A percentile compares a stretch with the other conserved stretches of the same genome.
These are phyloP conservation scores for Orchesella cincta DNA, from an alignment of 1,140 invertebrate species.

Conservation along the genomic window DNA sequence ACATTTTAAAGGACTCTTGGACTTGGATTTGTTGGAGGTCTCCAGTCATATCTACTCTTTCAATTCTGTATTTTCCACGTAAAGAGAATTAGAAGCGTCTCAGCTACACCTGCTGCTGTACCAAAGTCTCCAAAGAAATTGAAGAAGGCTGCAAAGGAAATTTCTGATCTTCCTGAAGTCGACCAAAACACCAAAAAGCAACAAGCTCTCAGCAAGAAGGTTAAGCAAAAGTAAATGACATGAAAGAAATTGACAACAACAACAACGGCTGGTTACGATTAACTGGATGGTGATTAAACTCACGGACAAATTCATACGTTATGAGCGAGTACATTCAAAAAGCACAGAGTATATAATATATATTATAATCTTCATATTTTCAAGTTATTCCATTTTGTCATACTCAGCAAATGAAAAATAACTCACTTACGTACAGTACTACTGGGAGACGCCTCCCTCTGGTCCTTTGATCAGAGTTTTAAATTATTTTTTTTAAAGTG, in stretches of 20 bases:
- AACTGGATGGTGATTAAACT: too few species aligned
- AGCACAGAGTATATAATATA: neutral
- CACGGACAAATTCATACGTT: neutral
- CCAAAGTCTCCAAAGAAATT: slow-evolving; percentile 46
- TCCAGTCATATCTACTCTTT: slow-evolving; percentile 50
- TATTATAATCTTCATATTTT: neutral
- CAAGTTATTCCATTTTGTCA: neutral
- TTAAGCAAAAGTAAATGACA: slow-evolving; percentile 37
- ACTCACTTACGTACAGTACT: neutral
- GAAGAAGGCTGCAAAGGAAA: slow-evolving; percentile 62
- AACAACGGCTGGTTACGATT: too few species aligned
- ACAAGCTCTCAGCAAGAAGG: slow-evolving; percentile 44
- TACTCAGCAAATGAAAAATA: neutral
- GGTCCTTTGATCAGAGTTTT: too few species aligned
- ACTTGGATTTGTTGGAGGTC: slow-evolving; percentile 46
- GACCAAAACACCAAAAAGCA: slow-evolving; percentile 68
- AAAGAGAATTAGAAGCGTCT: slow-evolving; percentile 37
- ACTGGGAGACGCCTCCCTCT: too few species aligned
- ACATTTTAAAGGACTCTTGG: slow-evolving; percentile 36
- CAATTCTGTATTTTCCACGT: slow-evolving; percentile 51
- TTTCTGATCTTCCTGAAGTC: slow-evolving; percentile 68
- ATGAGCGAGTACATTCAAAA: neutral
- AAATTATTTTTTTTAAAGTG: too few species aligned
- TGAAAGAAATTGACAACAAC: neutral
- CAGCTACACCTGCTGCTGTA: slow-evolving; percentile 19